These are phyloP conservation scores for Hyposoter dolosus DNA, from an alignment of 2,888 invertebrate genomes.

Conservation along the genomic window DNA sequence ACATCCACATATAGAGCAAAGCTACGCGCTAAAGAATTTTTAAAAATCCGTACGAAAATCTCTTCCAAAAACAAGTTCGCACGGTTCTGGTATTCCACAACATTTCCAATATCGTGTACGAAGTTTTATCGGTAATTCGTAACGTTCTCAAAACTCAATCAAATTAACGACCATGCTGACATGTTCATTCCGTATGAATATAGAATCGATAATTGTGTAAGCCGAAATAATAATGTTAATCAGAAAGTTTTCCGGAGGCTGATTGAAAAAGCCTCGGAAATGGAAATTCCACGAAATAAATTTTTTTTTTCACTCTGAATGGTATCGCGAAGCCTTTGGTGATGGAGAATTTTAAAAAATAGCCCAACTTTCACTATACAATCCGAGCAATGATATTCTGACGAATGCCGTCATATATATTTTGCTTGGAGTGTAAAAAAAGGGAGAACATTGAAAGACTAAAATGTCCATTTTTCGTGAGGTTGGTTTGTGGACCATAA, in stretches of 20 bases:
- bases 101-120: background rate
- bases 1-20: background rate
- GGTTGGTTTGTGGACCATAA: background rate
- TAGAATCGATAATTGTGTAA: background rate
- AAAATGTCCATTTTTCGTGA: background rate
- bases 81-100: background rate
- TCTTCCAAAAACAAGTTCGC: background rate
- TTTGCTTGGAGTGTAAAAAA: background rate
- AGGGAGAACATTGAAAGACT: slow-evolving; percentile 20
- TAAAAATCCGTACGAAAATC: background rate
- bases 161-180: background rate
- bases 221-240: background rate
- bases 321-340: too few species aligned
- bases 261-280: background rate
- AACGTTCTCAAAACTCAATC: background rate
- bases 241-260: background rate
- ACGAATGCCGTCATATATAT: background rate
- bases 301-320: background rate
- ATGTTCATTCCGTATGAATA: background rate
- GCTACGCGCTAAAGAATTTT: background rate
- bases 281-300: background rate
- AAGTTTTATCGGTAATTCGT: background rate
- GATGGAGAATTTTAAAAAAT: background rate
- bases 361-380: background rate
- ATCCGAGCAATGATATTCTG: background rate